Evolutionary conservation across 2,888 invertebrate species (phyloP).

Genomic region (Ganaspis brasiliensis): DNA sequence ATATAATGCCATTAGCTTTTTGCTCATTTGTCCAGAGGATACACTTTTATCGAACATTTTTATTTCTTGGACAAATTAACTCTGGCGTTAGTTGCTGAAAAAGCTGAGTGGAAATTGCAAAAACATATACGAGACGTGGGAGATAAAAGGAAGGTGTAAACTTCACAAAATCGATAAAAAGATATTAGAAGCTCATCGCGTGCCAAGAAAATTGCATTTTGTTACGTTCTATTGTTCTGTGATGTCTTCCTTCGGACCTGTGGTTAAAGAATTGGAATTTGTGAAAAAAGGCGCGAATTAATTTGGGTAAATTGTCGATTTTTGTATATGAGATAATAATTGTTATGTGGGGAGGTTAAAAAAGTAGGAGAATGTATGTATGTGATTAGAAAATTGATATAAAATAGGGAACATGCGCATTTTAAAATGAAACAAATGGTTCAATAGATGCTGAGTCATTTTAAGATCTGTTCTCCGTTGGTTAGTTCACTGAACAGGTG

Average conservation of each 20-base stretch:
- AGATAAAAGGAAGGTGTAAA: background rate
- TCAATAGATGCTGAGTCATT: conserved; percentile 60
- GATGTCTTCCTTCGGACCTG: conserved; percentile 42
- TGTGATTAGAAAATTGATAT: conserved; percentile 41
- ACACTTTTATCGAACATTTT: conserved; percentile 24
- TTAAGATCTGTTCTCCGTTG: conserved; percentile 61
- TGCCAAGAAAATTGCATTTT: conserved; percentile 3
- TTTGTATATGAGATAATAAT: too few species aligned
- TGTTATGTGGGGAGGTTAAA: too few species aligned
- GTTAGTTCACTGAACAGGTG: conserved; percentile 63
- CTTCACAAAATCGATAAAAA: conserved; percentile 31
- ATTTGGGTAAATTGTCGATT: too few species aligned
- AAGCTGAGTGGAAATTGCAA: conserved; percentile 9
- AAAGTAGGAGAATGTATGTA: too few species aligned
- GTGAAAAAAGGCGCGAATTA: too few species aligned
- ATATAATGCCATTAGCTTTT: conserved; percentile 39
- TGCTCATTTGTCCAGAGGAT: conserved; percentile 40
- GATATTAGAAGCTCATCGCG: conserved; percentile 27
- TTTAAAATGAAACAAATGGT: too few species aligned
- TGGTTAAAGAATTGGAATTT: too few species aligned
- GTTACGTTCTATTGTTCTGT: conserved; percentile 43
- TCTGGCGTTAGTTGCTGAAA: background rate
- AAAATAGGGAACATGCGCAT: conserved; percentile 25
- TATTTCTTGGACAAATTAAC: conserved; percentile 36
- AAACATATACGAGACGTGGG: background rate